Conservation (phyloP, 1,140 invertebrate species). For the Drosophila triauraria region DNA sequence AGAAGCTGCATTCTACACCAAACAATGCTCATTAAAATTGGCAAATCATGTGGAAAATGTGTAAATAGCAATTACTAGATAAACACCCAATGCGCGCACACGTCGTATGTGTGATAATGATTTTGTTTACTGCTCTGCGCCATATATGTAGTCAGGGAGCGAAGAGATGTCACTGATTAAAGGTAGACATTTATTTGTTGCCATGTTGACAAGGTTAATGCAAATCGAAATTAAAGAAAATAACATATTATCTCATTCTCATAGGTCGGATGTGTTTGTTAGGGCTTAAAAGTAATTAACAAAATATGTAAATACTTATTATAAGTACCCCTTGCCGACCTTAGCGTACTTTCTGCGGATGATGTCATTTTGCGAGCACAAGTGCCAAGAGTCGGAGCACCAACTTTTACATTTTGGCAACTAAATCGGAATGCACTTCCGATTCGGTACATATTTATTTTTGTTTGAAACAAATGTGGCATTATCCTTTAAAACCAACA, state of each 20-base stretch:
- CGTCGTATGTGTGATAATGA: constrained; percentile 39
- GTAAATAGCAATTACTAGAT: constrained; percentile 73
- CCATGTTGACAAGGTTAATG: constrained; percentile 9
- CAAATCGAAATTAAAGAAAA: neutral
- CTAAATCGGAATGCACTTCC: neutral
- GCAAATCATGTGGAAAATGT: constrained; percentile 80
- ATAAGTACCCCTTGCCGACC: neutral
- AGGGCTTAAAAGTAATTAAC: too few species aligned
- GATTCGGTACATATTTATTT: constrained; percentile 6
- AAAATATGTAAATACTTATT: neutral
- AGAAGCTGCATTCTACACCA: constrained; percentile 55
- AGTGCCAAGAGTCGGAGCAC: neutral
- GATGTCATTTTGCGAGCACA: neutral
- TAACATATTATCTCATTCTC: too few species aligned
- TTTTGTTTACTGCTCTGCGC: constrained; percentile 13
- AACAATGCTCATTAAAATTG: constrained; percentile 81
- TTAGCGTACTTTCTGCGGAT: neutral
- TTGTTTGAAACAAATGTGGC: constrained; percentile 3
- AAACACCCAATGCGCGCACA: constrained; percentile 22
- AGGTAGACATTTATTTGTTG: neutral
- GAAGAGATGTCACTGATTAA: constrained; percentile 2
- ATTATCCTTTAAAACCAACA: neutral
- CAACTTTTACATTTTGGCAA: constrained; percentile 14
- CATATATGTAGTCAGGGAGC: neutral
- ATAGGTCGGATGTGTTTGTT: too few species aligned